Percentiles rank a stretch among this genome's conserved stretches.
phyloP scores from a whole-genome alignment of 2,888 invertebrate species.

The Yponomeuta evonymella region DNA sequence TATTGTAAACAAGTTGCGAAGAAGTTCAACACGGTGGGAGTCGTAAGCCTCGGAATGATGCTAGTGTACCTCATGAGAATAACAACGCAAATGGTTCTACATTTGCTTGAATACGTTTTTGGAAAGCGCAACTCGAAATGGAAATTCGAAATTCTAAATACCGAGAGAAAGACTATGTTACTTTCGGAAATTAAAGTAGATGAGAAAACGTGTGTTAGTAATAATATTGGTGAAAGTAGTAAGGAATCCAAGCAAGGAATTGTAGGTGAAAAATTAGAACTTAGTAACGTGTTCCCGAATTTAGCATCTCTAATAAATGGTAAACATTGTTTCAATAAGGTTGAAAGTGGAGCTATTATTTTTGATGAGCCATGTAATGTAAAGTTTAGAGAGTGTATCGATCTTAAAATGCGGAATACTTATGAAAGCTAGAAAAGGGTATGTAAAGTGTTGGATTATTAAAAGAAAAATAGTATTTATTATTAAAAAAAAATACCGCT shows the following conservation, averaged over 20 bases:
- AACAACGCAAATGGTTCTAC: slow-evolving; percentile 62
- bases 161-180: slow-evolving; percentile 22
- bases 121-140: slow-evolving; percentile 37
- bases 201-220: slow-evolving; percentile 19
- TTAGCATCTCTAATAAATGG: slow-evolving; percentile 25
- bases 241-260: slow-evolving; percentile 32
- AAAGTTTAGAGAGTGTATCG: slow-evolving; percentile 6
- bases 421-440: slow-evolving; percentile 15
- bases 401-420: slow-evolving; percentile 14
- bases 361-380: slow-evolving; percentile 11
- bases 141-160: slow-evolving; percentile 18
- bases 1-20: slow-evolving; percentile 1
- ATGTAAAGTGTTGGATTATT: slow-evolving; percentile 7
- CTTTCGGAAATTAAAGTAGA: slow-evolving; percentile 26
- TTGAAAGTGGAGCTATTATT: slow-evolving; percentile 16
- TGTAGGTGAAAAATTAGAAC: slow-evolving; percentile 45
- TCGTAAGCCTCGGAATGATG: slow-evolving; percentile 29
- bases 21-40: not conserved
- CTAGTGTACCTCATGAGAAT: slow-evolving; percentile 41
- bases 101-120: slow-evolving; percentile 52
- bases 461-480: slow-evolving; percentile 13
- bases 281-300: slow-evolving; percentile 57
- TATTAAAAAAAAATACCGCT: slow-evolving; percentile 7
- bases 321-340: slow-evolving; percentile 18
- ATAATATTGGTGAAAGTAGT: slow-evolving; percentile 31